Base-by-base conservation (phyloP, 2,888 invertebrate species). In the Caenorhabditis sp. region DNA sequence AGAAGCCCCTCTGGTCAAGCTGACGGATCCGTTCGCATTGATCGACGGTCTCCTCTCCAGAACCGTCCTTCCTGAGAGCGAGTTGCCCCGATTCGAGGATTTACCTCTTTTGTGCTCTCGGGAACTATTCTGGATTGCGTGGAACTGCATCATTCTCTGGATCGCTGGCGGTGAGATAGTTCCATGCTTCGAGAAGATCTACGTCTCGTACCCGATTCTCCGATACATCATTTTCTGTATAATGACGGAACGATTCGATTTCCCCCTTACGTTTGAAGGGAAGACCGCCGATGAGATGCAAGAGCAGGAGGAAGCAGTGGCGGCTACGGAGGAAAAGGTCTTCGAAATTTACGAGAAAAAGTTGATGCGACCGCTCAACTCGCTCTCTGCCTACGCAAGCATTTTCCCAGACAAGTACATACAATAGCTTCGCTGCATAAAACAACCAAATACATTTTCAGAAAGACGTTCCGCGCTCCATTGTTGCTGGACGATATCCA, bases 81-180 rank as follows among this genome's bases (percentile, higher is more conserved):
- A 68, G 22, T 1, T 37, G 0, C 30, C 66, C 7, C 30, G 50
- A 22, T n/a, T 37, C 9, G 41, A 39, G 7, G 56, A 56, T 2
- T 0, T 56, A 7, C 56, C 68, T 6, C 15, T 11, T 1, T 13
- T 75, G 13, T 66, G 55, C 32, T 17, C 43, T 11, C 41, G 45
- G 17, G 35, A 7, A 9, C 8, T 59, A 0, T 76, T 39, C 35
- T 71, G 70, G 70, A 45, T 22, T 1, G 63, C 76, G 0, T 76
- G 76, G 76, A 71, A 22, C 9, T 46, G 39, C 2, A 59, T 76
- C 17, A n/a, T 76, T 15, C 20, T 76, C 8, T 76, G 76, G 76
- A 15, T 76, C 11, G 45, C 30, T 8, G 76, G 39, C 8, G 76
- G 70, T 30, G 58, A 63, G 3, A 63, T 63, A 8, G 39, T 26